These are phyloP conservation scores for Nansenia antarctica DNA, from an alignment of 2,113 vertebrate species.

Conservation along the genomic window DNA sequence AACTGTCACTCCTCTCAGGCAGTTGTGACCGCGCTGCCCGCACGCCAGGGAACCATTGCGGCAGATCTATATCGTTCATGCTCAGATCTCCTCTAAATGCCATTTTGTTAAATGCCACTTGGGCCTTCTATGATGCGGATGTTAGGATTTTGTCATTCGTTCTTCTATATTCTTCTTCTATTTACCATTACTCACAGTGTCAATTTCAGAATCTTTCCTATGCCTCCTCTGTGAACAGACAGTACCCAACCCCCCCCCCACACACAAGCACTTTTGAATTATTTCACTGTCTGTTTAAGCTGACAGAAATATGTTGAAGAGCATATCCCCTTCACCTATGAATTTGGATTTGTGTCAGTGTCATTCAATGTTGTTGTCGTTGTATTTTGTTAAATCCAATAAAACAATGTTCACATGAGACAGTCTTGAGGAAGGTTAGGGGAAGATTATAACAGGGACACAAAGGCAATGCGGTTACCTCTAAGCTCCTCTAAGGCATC, in stretches of 20 bases:
- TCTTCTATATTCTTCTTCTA: background rate
- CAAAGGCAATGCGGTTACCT: background rate
- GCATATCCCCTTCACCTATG: too few relatives aligned
- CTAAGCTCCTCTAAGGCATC: conserved; percentile 46
- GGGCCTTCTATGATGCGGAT: background rate
- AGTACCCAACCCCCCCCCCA: background rate
- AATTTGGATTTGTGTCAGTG: too few relatives aligned
- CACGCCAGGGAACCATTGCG: conserved; percentile 5
- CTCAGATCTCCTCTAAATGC: conserved; percentile 17
- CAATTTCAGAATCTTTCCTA: background rate
- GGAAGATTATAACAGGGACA: background rate
- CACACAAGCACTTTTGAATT: background rate
- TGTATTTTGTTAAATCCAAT: too few relatives aligned
- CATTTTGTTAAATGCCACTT: conserved; percentile 19
- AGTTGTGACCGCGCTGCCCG: conserved; percentile 2
- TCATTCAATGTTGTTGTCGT: too few relatives aligned
- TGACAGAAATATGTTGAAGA: background rate
- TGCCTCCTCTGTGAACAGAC: background rate
- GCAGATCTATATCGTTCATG: conserved; percentile 21
- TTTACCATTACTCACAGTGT: background rate
- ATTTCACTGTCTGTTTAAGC: background rate
- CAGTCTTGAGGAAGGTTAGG: background rate
- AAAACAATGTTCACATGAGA: too few relatives aligned
- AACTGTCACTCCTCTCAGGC: conserved; percentile 52
- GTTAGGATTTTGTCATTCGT: background rate